A percentile compares a stretch with the other conserved stretches of the same genome.
phyloP scores from a whole-genome alignment of 2,113 vertebrate species.

The Hypocryptadius cinnamomeus region DNA sequence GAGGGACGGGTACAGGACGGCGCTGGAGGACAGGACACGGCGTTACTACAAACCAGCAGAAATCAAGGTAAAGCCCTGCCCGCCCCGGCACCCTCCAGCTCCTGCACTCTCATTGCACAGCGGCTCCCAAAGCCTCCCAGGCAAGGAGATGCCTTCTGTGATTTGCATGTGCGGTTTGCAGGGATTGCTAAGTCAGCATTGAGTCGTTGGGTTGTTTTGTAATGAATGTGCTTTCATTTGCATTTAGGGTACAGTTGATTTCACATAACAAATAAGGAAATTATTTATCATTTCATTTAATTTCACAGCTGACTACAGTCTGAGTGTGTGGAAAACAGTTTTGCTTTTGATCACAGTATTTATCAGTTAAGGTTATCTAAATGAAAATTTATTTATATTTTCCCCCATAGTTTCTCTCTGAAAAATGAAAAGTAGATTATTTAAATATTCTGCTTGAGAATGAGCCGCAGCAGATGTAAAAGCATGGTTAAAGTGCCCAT shows the following conservation, averaged over 20 bases:
- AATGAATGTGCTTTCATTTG: conserved; percentile 39
- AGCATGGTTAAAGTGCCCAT: neutral
- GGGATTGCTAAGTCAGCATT: neutral
- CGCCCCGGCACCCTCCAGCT: neutral
- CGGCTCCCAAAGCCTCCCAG: neutral
- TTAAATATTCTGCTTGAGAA: neutral
- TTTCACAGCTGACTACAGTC: conserved; percentile 60
- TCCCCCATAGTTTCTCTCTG: neutral
- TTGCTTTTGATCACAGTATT: conserved; percentile 7
- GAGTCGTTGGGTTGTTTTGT: neutral
- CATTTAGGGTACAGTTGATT: conserved; percentile 15
- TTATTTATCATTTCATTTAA: conserved; percentile 62
- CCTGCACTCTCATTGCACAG: neutral
- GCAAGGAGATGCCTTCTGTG: neutral
- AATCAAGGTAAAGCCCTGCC: conserved; percentile 82
- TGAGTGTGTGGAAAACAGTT: conserved; percentile 15
- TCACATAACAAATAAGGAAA: conserved; percentile 20
- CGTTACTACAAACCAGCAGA: conserved; percentile 94
- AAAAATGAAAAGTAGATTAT: neutral
- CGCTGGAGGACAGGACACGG: conserved; percentile 86
- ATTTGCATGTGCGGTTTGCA: neutral
- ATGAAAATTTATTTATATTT: neutral
- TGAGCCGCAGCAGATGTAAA: neutral
- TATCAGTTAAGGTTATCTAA: conserved; percentile 19
- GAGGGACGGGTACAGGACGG: conserved; percentile 89